Conservation (phyloP, 2,888 invertebrate genomes). For the Vandiemenella viatica region DNA sequence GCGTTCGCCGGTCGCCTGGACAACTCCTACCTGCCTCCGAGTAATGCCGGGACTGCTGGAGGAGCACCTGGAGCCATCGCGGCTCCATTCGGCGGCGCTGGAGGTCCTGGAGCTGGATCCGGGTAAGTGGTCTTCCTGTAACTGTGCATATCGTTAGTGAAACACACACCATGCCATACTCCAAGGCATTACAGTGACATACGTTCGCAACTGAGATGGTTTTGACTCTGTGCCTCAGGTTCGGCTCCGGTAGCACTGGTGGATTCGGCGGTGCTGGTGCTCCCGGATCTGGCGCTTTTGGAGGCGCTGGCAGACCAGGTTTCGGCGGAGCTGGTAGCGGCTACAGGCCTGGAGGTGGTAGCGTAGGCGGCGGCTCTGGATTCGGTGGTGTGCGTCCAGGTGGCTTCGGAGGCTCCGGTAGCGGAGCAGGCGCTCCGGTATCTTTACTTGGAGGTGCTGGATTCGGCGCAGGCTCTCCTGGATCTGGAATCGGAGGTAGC, state of each 20-base stretch:
- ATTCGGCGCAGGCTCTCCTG: not conserved
- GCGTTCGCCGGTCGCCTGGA: slow-evolving; percentile 36
- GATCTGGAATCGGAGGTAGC: not conserved
- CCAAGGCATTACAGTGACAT: too few species aligned
- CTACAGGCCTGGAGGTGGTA: not conserved
- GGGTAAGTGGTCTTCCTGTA: slow-evolving; percentile 29
- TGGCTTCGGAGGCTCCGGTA: not conserved
- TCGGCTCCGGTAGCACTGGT: not conserved
- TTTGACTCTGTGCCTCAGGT: too few species aligned
- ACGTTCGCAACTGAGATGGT: too few species aligned
- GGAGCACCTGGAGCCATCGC: slow-evolving; percentile 48
- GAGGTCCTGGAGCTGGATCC: slow-evolving; percentile 31
- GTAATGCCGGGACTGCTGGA: slow-evolving; percentile 36
- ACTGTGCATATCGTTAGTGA: too few species aligned
- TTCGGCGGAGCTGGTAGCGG: not conserved
- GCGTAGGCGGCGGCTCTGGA: not conserved
- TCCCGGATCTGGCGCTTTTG: not conserved
- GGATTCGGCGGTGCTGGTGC: not conserved
- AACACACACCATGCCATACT: too few species aligned
- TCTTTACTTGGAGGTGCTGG: too few species aligned
- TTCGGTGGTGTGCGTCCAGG: not conserved
- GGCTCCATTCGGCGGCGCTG: slow-evolving; percentile 31
- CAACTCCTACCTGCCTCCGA: slow-evolving; percentile 41
- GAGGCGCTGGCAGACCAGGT: not conserved
- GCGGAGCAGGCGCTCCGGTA: not conserved